Evolutionary conservation across 2,888 invertebrate species (phyloP).

Genomic region (Caenorhabditis imperialis): DNA sequence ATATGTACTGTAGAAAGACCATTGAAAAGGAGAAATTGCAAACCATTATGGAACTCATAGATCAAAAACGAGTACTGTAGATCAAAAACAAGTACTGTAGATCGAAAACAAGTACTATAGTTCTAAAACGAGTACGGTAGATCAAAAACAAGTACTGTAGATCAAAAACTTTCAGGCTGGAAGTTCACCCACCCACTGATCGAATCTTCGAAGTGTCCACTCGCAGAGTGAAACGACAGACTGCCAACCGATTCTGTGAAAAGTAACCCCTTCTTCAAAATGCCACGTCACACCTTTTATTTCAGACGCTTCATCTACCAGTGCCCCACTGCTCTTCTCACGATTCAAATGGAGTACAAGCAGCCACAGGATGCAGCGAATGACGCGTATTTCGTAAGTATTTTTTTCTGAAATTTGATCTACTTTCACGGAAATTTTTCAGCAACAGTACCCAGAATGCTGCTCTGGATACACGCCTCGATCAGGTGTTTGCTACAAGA

Average conservation of each 20-base stretch:
- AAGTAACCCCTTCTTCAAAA: conserved; percentile 16
- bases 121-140: too few relatives aligned
- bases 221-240: conserved; percentile 47
- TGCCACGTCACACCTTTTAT: neutral
- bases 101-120: too few relatives aligned
- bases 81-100: too few relatives aligned
- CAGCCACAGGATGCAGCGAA: conserved; percentile 40
- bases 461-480: conserved; percentile 66
- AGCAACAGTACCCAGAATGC: conserved; percentile 61
- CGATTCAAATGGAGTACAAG: conserved; percentile 72
- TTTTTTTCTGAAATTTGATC: neutral
- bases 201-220: conserved; percentile 13
- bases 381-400: conserved; percentile 53
- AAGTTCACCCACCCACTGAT: conserved; percentile 53
- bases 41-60: too few relatives aligned
- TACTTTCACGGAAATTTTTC: conserved; percentile 7
- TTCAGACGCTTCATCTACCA: conserved; percentile 73
- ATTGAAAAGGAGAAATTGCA: too few relatives aligned
- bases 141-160: too few relatives aligned
- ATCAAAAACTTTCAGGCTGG: conserved; percentile 22
- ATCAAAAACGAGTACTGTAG: too few relatives aligned
- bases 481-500: conserved; percentile 63
- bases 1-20: neutral
- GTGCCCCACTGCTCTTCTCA: conserved; percentile 75
- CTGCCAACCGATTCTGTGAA: conserved; percentile 50